These are phyloP conservation scores for Ectemnius lituratus DNA, from an alignment of 2,888 invertebrate species.

Conservation along the genomic window DNA sequence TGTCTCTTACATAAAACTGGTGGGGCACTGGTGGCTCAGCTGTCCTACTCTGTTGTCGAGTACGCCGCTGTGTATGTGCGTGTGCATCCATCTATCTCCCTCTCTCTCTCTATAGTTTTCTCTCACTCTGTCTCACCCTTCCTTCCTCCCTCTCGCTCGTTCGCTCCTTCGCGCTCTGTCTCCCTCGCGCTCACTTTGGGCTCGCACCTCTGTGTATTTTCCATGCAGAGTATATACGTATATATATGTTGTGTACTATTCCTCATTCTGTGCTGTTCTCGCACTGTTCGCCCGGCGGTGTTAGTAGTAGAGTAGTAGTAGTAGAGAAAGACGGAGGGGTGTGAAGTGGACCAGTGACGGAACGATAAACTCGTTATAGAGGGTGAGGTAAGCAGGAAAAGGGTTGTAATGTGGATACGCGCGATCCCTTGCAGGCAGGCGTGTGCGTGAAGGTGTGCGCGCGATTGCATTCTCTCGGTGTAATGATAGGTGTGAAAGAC, in stretches of 20 bases:
- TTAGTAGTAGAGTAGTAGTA: slow-evolving; percentile 36
- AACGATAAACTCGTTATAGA: slow-evolving; percentile 51
- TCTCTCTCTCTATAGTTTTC: too few species aligned
- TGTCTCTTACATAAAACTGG: slow-evolving; percentile 64
- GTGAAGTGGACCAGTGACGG: slow-evolving; percentile 55
- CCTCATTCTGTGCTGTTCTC: slow-evolving; percentile 46
- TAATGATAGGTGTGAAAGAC: slow-evolving; percentile 27
- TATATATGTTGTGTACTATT: slow-evolving; percentile 39
- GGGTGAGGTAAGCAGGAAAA: slow-evolving; percentile 54
- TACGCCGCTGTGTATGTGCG: slow-evolving; percentile 41
- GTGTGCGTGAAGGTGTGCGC: slow-evolving; percentile 4
- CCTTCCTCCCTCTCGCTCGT: too few species aligned
- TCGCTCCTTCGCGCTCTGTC: too few species aligned
- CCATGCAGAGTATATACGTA: slow-evolving; percentile 21
- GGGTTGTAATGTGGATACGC: slow-evolving; percentile 29
- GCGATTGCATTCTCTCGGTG: neutral
- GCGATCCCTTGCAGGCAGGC: neutral
- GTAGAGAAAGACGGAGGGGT: slow-evolving; percentile 41
- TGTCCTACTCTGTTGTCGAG: slow-evolving; percentile 64
- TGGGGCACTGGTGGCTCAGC: slow-evolving; percentile 66
- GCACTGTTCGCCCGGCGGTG: slow-evolving; percentile 48
- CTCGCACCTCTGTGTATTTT: slow-evolving; percentile 2
- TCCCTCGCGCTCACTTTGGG: too few species aligned
- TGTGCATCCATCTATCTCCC: slow-evolving; percentile 36
- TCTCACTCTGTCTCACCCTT: too few species aligned